Conservation (phyloP, 2,888 invertebrate genomes). For the Drosophila paramelanica region DNA sequence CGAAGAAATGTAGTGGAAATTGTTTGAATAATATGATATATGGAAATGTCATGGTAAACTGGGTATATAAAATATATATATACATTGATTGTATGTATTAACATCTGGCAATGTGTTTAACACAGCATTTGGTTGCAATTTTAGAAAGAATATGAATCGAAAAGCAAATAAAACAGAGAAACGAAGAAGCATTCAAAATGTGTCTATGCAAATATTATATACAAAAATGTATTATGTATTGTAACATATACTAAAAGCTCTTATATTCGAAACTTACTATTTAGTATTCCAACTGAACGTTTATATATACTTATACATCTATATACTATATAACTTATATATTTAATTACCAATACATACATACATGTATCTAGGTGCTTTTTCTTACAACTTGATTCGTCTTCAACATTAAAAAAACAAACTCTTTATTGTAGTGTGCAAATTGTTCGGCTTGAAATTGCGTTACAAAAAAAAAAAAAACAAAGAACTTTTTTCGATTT, state of each 20-base stretch:
- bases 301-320: constrained; percentile 48
- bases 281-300: constrained; percentile 39
- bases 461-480: constrained; percentile 10
- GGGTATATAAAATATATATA: constrained; percentile 13
- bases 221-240: constrained; percentile 56
- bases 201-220: constrained; percentile 68
- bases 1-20: constrained; percentile 2
- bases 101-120: constrained; percentile 53
- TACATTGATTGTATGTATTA: constrained; percentile 18
- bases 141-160: constrained; percentile 47
- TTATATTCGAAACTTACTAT: constrained; percentile 48
- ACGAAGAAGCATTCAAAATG: constrained; percentile 77
- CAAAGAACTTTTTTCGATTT: constrained; percentile 33
- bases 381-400: constrained; percentile 42
- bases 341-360: constrained; percentile 32
- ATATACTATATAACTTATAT: constrained; percentile 39
- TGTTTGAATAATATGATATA: constrained; percentile 15
- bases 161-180: constrained; percentile 50
- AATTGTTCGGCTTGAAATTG: constrained; percentile 45
- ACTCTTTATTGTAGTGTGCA: constrained; percentile 35
- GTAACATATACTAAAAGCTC: constrained; percentile 46
- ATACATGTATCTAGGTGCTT: constrained; percentile 59
- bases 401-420: constrained; percentile 9
- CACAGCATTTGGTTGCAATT: constrained; percentile 55
- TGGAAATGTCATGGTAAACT: constrained; percentile 23